Evolutionary conservation across 2,888 invertebrate genomes (phyloP).

Genomic region (Tetragonula carbonaria): DNA sequence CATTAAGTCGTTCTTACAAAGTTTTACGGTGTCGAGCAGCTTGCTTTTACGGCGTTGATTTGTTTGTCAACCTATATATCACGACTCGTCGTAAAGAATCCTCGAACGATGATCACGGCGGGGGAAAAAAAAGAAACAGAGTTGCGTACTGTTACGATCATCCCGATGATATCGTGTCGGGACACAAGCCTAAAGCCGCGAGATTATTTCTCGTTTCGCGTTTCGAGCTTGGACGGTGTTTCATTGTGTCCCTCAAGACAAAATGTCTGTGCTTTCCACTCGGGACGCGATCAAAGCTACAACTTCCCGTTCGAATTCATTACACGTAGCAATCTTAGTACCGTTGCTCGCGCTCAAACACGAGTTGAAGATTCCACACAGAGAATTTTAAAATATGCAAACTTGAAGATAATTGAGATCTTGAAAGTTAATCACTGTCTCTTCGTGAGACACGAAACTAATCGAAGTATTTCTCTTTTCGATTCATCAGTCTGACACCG

Average conservation of each 20-base stretch:
- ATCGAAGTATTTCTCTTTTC: background rate
- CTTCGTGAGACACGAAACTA: background rate
- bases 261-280: background rate
- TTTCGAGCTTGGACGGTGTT: background rate
- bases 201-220: constrained; percentile 25
- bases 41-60: constrained; percentile 50
- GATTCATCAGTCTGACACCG: background rate
- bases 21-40: constrained; percentile 49
- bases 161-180: constrained; percentile 11
- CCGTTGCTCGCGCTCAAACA: background rate
- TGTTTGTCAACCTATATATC: constrained; percentile 58
- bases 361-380: no score
- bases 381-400: no score
- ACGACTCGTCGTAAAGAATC: constrained; percentile 51
- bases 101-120: constrained; percentile 28
- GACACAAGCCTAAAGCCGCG: constrained; percentile 4
- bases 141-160: constrained; percentile 35
- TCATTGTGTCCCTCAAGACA: background rate
- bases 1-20: constrained; percentile 43
- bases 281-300: background rate
- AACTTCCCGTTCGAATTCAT: background rate
- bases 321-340: background rate
- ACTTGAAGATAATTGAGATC: no score
- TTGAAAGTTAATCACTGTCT: background rate
- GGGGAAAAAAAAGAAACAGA: background rate